A percentile compares a stretch with the other conserved stretches of the same genome.
phyloP scores from a whole-genome alignment of 1,140 invertebrate species.

The Anthonomus grandis region DNA sequence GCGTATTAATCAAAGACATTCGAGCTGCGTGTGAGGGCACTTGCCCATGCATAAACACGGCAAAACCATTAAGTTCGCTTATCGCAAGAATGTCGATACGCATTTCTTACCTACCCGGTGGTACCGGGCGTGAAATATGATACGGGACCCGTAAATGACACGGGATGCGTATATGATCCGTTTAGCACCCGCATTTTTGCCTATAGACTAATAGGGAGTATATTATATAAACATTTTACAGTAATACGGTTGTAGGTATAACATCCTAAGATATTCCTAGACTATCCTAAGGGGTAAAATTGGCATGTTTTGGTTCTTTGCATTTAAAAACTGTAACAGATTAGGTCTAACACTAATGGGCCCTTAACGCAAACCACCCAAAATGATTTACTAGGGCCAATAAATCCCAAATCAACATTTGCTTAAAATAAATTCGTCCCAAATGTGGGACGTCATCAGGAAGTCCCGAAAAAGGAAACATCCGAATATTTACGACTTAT shows the following conservation, averaged over 20 bases:
- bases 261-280: too few species aligned
- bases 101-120: conserved; percentile 26
- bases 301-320: too few species aligned
- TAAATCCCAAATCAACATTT: too few species aligned
- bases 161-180: conserved; percentile 24
- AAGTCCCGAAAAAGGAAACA: neutral
- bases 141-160: conserved; percentile 11
- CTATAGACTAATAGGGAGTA: too few species aligned
- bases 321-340: too few species aligned
- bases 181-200: too few species aligned
- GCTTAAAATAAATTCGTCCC: neutral
- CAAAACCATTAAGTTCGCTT: conserved; percentile 23
- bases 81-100: conserved; percentile 26
- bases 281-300: too few species aligned
- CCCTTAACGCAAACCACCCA: too few species aligned
- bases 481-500: neutral
- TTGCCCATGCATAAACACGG: conserved; percentile 19
- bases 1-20: conserved; percentile 22
- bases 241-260: too few species aligned
- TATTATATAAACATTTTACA: too few species aligned
- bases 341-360: too few species aligned
- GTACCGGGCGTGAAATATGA: conserved; percentile 21
- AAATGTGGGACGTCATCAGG: neutral
- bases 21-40: conserved; percentile 17
- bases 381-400: too few species aligned